Percentiles rank a stretch among this genome's conserved stretches.
These are phyloP conservation scores for Pimephales promelas DNA, from an alignment of 2,113 vertebrate genomes.

Conservation along the genomic window DNA sequence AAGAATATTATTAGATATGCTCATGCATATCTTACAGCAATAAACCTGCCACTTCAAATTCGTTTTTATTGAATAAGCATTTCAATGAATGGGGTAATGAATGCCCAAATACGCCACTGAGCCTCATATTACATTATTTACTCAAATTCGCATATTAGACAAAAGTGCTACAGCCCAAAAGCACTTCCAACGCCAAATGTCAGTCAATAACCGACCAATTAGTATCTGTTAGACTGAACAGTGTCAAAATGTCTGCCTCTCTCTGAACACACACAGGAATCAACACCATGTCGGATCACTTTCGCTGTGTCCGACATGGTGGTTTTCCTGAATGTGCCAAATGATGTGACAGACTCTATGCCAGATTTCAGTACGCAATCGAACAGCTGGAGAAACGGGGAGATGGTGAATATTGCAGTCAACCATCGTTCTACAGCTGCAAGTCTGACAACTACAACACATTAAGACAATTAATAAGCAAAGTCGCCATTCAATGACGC, in stretches of 20 bases:
- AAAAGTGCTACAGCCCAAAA: background rate
- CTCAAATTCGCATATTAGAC: conserved; percentile 2
- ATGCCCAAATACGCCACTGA: background rate
- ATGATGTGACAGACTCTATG: background rate
- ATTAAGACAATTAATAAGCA: background rate
- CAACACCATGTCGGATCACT: background rate
- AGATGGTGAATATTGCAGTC: background rate
- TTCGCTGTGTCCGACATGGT: background rate
- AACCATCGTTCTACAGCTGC: conserved; percentile 1
- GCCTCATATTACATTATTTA: background rate
- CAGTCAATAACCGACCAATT: conserved; percentile 19
- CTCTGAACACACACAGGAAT: background rate
- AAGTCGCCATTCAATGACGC: background rate
- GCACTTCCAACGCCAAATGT: background rate
- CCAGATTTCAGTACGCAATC: background rate
- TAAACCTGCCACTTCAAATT: no score
- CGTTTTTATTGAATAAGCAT: background rate
- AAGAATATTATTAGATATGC: no score
- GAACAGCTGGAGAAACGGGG: background rate
- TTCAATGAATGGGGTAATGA: background rate
- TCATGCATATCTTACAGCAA: background rate
- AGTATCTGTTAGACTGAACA: background rate
- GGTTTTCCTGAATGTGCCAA: no score
- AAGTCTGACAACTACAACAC: background rate
- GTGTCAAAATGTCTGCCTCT: conserved; percentile 1